These are phyloP conservation scores for Sitta carolinensis DNA, from an alignment of 2,797 vertebrate species.

Conservation along the genomic window DNA sequence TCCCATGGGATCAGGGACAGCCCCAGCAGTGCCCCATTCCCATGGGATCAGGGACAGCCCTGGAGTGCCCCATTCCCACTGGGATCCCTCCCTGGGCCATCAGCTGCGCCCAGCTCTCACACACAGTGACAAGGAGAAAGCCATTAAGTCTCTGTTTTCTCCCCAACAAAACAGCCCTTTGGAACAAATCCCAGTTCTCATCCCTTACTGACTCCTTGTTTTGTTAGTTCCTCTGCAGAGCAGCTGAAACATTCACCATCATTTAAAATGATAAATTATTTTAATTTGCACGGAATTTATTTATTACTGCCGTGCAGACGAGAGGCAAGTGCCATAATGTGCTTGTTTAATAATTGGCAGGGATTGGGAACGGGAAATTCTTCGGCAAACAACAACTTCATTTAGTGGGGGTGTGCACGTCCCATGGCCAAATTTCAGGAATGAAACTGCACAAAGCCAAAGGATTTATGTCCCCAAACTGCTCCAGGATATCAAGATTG, in stretches of 20 bases:
- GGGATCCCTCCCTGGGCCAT: background rate
- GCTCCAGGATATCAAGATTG: background rate
- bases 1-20: background rate
- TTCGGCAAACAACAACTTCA: constrained; percentile 15
- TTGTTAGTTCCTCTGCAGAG: background rate
- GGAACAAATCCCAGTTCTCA: background rate
- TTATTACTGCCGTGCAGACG: constrained; percentile 26
- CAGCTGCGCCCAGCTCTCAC: background rate
- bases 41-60: background rate
- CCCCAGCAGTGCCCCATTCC: background rate
- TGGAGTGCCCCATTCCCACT: background rate
- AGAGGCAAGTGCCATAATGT: background rate
- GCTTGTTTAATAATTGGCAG: constrained; percentile 38
- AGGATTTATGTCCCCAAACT: background rate
- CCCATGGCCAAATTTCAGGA: background rate
- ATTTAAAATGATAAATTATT: constrained; percentile 44
- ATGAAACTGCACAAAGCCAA: background rate
- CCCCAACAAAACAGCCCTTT: background rate
- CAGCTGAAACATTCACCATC: background rate
- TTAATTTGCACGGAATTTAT: constrained; percentile 23
- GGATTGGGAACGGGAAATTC: background rate
- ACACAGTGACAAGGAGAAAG: background rate
- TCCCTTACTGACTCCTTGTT: background rate
- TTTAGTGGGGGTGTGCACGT: background rate
- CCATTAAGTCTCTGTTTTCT: background rate